Percentiles rank a stretch among this genome's conserved stretches.
Evolutionary conservation across 2,888 invertebrate species (phyloP).

Genomic region (Hartigia nigra): DNA sequence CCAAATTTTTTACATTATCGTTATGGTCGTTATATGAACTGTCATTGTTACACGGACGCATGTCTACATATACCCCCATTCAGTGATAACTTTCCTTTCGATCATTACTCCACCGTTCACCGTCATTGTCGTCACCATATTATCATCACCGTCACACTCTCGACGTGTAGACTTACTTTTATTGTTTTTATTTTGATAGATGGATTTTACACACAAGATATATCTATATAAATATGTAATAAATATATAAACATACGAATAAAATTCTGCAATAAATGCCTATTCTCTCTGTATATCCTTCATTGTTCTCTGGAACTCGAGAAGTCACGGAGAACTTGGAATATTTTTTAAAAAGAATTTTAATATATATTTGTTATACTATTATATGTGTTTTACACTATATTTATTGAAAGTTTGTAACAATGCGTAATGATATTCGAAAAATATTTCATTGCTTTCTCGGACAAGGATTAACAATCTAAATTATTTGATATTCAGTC

Average conservation of each 20-base stretch:
- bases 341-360: constrained; percentile 18
- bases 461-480: background rate
- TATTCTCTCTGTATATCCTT: constrained; percentile 19
- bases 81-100: background rate
- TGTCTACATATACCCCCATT: background rate
- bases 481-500: constrained; percentile 3
- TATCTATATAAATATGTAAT: constrained; percentile 60
- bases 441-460: background rate
- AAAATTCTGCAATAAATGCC: constrained; percentile 50
- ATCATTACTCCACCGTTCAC: background rate
- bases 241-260: constrained; percentile 58
- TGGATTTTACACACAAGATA: constrained; percentile 60
- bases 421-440: background rate
- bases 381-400: background rate
- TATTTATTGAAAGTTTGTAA: background rate
- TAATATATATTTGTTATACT: constrained; percentile 30
- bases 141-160: constrained; percentile 33
- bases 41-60: background rate
- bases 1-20: background rate
- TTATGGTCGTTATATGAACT: background rate
- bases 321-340: background rate
- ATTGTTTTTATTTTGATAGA: constrained; percentile 63
- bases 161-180: constrained; percentile 52
- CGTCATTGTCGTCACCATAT: background rate
- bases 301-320: background rate